Evolutionary conservation across 64 coral and sea anemone species (phyloP).

Genomic region (Anthopleura sola): DNA sequence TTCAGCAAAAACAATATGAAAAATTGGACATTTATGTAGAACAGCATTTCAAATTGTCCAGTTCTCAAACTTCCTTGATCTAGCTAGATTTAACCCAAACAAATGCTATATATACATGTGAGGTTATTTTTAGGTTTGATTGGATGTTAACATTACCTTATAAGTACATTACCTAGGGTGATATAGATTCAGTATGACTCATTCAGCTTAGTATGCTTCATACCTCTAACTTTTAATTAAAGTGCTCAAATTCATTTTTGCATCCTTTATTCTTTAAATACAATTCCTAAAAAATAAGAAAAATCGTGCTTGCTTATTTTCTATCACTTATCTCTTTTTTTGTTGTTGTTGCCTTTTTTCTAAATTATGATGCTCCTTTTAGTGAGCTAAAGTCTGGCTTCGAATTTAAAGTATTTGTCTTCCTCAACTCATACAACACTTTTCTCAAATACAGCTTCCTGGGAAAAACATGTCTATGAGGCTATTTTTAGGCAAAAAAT

Average conservation of each 20-base stretch:
- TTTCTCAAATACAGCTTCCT: no score
- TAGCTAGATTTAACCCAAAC: not conserved
- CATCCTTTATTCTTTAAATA: not conserved
- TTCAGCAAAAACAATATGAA: not conserved
- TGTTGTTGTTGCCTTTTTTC: not conserved
- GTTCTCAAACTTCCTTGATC: conserved; percentile 3
- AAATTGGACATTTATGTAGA: not conserved
- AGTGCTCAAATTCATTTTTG: not conserved
- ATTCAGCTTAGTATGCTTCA: not conserved
- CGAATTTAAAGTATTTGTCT: no score
- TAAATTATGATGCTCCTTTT: not conserved
- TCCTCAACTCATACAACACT: no score
- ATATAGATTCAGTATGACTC: conserved; percentile 18
- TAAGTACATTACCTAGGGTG: not conserved
- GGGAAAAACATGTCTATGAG: no score
- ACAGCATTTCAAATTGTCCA: not conserved
- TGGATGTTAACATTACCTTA: conserved; percentile 15
- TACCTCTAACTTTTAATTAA: not conserved
- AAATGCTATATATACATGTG: conserved; percentile 16
- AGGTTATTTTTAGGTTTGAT: conserved; percentile 27
- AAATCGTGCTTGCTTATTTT: not conserved
- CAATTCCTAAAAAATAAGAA: not conserved
- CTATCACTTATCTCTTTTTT: no score
- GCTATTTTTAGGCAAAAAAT: not conserved
- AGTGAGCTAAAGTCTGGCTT: not conserved